phyloP scores from a whole-genome alignment of 2,888 invertebrate species.

The Thymelicus lineola region DNA sequence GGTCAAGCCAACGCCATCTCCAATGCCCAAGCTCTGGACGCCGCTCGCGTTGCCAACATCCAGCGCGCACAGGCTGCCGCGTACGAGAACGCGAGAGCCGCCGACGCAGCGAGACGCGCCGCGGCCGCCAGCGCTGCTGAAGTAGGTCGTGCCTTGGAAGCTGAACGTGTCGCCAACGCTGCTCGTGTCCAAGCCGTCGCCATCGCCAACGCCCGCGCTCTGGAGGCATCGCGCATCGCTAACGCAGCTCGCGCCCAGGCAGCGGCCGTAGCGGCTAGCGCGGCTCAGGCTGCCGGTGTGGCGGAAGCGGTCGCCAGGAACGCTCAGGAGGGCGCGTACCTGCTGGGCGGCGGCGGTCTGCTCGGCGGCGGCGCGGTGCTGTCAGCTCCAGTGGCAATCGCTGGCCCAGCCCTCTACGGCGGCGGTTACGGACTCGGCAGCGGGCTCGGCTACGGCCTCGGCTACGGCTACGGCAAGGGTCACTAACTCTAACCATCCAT shows the following conservation, averaged over 20 bases:
- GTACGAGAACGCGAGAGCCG: constrained; percentile 72
- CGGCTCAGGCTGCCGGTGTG: constrained; percentile 70
- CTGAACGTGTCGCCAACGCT: constrained; percentile 71
- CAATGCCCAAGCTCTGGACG: constrained; percentile 76
- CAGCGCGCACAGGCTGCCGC: constrained; percentile 80
- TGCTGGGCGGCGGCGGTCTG: constrained; percentile 59
- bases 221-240: constrained; percentile 76
- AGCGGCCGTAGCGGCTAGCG: constrained; percentile 64
- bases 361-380: constrained; percentile 49
- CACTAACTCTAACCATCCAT: constrained; percentile 48
- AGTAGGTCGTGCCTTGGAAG: constrained; percentile 64
- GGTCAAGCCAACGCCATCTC: constrained; percentile 73
- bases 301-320: constrained; percentile 69
- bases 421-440: constrained; percentile 38
- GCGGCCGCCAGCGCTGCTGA: constrained; percentile 64
- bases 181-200: constrained; percentile 76
- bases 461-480: constrained; percentile 48
- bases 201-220: constrained; percentile 74
- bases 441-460: constrained; percentile 39
- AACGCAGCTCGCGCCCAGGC: constrained; percentile 68
- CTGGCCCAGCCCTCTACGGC: constrained; percentile 28
- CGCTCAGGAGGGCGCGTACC: constrained; percentile 66
- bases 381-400: constrained; percentile 39
- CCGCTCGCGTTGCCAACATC: constrained; percentile 72
- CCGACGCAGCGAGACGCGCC: constrained; percentile 73